A percentile compares a stretch with the other conserved stretches of the same genome.
These are phyloP conservation scores for Drosophila lacteicornis DNA, from an alignment of 1,140 invertebrate genomes.

Conservation along the genomic window DNA sequence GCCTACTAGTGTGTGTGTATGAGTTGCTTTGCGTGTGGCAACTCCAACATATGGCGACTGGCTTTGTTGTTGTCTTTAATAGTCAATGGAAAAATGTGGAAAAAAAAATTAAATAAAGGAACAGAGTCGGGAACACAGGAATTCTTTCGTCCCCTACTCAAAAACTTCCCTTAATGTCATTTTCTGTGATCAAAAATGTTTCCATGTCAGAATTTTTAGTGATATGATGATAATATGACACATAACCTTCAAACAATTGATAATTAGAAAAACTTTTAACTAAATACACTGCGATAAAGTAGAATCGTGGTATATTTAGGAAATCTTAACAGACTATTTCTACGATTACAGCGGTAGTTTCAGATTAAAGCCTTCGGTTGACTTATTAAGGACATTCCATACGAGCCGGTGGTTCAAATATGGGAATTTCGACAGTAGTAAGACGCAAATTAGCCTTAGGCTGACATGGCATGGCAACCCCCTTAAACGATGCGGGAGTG, in stretches of 20 bases:
- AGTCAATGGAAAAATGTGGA: conserved; percentile 51
- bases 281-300: too few species aligned
- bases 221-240: too few species aligned
- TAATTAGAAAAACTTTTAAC: background rate
- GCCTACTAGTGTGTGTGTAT: background rate
- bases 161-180: background rate
- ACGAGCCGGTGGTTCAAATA: background rate
- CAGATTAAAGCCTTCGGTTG: background rate
- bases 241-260: too few species aligned
- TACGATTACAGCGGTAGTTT: too few species aligned
- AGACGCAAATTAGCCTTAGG: conserved; percentile 16
- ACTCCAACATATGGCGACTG: conserved; percentile 72
- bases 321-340: too few species aligned
- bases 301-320: too few species aligned
- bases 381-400: background rate
- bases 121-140: conserved; percentile 1
- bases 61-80: conserved; percentile 39
- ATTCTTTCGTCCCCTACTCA: background rate
- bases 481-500: background rate
- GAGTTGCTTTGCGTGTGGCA: conserved; percentile 74
- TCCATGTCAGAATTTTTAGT: background rate
- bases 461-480: conserved; percentile 12
- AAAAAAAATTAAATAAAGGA: conserved; percentile 33
- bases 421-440: background rate
- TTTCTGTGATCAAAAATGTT: background rate